A percentile compares a stretch with the other conserved stretches of the same genome.
These are phyloP conservation scores for Hydra vulgaris DNA, from an alignment of 30 jellyfish, hydroid and myxozoan genomes.

Conservation along the genomic window DNA sequence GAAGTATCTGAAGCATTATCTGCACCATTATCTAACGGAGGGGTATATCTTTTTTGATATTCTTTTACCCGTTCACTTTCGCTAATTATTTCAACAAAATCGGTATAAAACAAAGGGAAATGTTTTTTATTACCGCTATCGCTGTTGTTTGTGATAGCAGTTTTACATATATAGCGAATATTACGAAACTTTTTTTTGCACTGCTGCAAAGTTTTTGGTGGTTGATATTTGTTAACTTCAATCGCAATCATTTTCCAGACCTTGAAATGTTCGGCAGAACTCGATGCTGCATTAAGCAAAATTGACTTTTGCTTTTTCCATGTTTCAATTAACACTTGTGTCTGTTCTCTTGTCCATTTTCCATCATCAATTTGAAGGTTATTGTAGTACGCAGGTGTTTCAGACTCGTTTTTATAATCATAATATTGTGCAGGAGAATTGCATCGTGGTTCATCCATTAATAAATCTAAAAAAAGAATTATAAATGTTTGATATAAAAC, in stretches of 20 bases:
- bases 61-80: constrained; percentile 27
- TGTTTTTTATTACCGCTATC: constrained; percentile 22
- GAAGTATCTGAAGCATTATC: constrained; percentile 13
- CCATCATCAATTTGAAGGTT: constrained; percentile 32
- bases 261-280: constrained; percentile 31
- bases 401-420: not conserved
- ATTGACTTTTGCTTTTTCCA: constrained; percentile 23
- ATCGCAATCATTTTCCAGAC: constrained; percentile 30
- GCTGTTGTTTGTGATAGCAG: constrained; percentile 27
- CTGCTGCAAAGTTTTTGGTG: constrained; percentile 31
- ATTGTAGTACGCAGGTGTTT: not conserved
- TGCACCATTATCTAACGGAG: constrained; percentile 5
- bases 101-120: constrained; percentile 31
- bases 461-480: not conserved
- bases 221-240: constrained; percentile 18
- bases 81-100: constrained; percentile 24
- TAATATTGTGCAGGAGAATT: not conserved
- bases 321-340: constrained; percentile 25
- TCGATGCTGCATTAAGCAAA: constrained; percentile 17
- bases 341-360: constrained; percentile 34
- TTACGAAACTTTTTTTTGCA: constrained; percentile 34
- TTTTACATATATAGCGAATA: constrained; percentile 29
- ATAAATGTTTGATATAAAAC: not conserved
- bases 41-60: not conserved
- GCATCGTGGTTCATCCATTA: too few relatives aligned